phyloP scores from a whole-genome alignment of 2,888 invertebrate genomes.

The Latheticus oryzae region DNA sequence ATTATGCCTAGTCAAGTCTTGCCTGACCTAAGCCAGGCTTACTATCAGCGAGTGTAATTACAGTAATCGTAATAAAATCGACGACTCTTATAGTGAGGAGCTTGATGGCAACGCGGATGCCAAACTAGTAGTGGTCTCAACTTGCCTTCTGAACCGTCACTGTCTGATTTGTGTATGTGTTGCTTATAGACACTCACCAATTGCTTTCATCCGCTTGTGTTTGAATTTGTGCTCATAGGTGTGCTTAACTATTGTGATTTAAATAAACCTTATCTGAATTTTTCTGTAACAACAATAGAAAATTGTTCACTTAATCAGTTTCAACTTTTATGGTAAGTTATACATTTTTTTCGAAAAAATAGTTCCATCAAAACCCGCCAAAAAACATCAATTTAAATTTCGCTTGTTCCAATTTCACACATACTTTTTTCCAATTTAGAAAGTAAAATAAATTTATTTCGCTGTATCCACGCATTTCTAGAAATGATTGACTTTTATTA shows the following conservation, averaged over 20 bases:
- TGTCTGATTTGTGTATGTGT: conserved; percentile 42
- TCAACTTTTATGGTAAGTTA: neutral
- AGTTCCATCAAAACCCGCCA: conserved; percentile 6
- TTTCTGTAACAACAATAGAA: too few relatives aligned
- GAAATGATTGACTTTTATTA: too few relatives aligned
- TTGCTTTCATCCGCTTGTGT: conserved; percentile 48
- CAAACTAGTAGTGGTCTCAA: conserved; percentile 35
- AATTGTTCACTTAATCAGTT: too few relatives aligned
- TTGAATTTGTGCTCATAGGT: conserved; percentile 48
- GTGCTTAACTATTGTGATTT: conserved; percentile 41
- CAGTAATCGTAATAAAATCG: conserved; percentile 36
- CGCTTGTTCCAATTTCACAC: conserved; percentile 17
- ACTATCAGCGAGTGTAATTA: conserved; percentile 27
- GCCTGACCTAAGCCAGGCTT: conserved; percentile 28
- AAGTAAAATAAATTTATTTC: conserved; percentile 12
- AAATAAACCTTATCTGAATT: conserved; percentile 16
- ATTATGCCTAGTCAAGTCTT: conserved; percentile 13
- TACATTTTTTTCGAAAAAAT: neutral
- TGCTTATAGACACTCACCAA: conserved; percentile 45
- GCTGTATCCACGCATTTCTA: too few relatives aligned
- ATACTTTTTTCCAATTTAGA: conserved; percentile 13
- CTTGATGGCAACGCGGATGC: conserved; percentile 29
- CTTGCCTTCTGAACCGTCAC: conserved; percentile 24
- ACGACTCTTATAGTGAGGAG: conserved; percentile 26
- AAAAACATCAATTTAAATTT: neutral